These are phyloP conservation scores for Alsophila aescularia DNA, from an alignment of 2,888 invertebrate species.

Conservation along the genomic window DNA sequence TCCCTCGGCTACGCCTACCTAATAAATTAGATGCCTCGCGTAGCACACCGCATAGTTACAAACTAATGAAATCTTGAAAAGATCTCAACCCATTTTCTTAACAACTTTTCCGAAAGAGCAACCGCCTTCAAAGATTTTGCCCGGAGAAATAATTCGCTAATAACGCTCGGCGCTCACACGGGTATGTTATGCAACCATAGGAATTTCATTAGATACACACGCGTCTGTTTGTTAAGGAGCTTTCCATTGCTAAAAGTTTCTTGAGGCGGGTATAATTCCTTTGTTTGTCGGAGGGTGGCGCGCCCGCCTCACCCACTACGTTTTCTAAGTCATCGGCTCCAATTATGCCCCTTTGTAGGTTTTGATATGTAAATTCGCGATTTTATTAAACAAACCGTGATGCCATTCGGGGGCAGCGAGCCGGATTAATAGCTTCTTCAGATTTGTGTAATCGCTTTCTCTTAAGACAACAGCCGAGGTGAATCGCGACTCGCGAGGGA, in stretches of 20 bases:
- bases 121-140: constrained; percentile 83
- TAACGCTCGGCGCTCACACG: constrained; percentile 78
- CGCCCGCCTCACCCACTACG: constrained; percentile 77
- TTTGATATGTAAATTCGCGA: constrained; percentile 85
- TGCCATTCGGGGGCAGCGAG: constrained; percentile 83
- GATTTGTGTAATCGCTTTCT: constrained; percentile 85
- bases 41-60: constrained; percentile 80
- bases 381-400: constrained; percentile 85
- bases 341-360: constrained; percentile 85
- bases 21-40: constrained; percentile 81
- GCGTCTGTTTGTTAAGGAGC: constrained; percentile 85
- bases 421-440: constrained; percentile 84
- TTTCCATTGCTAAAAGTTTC: constrained; percentile 85
- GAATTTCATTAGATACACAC: constrained; percentile 85
- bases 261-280: constrained; percentile 85
- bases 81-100: constrained; percentile 84
- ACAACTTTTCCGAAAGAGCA: constrained; percentile 83
- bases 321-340: constrained; percentile 85
- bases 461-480: constrained; percentile 79
- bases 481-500: constrained; percentile 70
- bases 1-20: constrained; percentile 82
- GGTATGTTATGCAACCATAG: constrained; percentile 84
- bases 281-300: constrained; percentile 81
- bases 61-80: constrained; percentile 83
- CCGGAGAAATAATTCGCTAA: constrained; percentile 83